Percentiles rank a stretch among this genome's conserved stretches.
Evolutionary conservation across 53 echinoderm and acorn worm genomes (phyloP).

Genomic region (Glandiceps talaboti): DNA sequence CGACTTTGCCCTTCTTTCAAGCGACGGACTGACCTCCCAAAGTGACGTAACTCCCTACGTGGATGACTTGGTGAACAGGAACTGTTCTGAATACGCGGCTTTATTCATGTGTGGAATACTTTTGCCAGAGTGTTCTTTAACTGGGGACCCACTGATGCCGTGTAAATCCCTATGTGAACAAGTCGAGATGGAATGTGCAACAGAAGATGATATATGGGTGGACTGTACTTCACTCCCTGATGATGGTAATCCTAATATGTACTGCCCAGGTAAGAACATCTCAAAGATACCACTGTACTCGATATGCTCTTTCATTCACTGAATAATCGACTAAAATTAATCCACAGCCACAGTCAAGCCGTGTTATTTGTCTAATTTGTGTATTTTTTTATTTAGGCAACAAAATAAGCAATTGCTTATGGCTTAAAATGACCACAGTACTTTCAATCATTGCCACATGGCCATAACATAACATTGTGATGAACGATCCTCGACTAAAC

Average conservation of each 20-base stretch:
- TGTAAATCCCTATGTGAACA: not conserved
- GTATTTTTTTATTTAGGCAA: too few relatives aligned
- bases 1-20: not conserved
- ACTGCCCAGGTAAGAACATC: not conserved
- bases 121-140: not conserved
- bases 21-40: not conserved
- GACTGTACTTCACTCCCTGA: not conserved
- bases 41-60: not conserved
- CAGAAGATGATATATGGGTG: not conserved
- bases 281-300: too few relatives aligned
- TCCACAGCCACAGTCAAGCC: too few relatives aligned
- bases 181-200: not conserved
- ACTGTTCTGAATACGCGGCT: not conserved
- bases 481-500: too few relatives aligned
- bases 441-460: too few relatives aligned
- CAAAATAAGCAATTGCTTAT: too few relatives aligned
- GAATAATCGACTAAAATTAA: too few relatives aligned
- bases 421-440: too few relatives aligned
- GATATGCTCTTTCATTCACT: too few relatives aligned
- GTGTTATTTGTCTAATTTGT: too few relatives aligned
- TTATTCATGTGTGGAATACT: not conserved
- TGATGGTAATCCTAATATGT: not conserved
- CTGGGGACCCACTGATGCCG: not conserved
- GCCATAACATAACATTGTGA: too few relatives aligned
- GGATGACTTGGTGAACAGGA: not conserved